A percentile compares a stretch with the other conserved stretches of the same genome.
Evolutionary conservation across 1,140 invertebrate genomes (phyloP).

Genomic region (Drosophila quadrilineata): DNA sequence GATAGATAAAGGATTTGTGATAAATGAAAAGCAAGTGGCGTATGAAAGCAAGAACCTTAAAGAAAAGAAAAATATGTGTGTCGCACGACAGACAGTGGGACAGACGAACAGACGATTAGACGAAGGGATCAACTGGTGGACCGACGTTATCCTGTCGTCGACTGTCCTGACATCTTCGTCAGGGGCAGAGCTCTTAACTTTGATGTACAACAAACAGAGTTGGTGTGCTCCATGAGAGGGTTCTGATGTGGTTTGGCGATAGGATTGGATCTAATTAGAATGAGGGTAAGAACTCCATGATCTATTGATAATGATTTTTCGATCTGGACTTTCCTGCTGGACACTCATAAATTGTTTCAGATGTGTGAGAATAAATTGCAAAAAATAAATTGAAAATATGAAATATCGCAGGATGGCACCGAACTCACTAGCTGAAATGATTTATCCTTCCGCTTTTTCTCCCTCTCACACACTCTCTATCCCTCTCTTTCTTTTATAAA

Average conservation of each 20-base stretch:
- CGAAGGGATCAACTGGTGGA: slow-evolving; percentile 10
- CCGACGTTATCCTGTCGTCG: slow-evolving; percentile 31
- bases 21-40: slow-evolving; percentile 78
- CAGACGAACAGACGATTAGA: slow-evolving; percentile 6
- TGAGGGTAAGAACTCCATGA: neutral
- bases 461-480: neutral
- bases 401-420: slow-evolving; percentile 54
- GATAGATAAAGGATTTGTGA: slow-evolving; percentile 78
- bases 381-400: slow-evolving; percentile 74
- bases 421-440: slow-evolving; percentile 34
- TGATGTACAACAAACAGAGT: too few species aligned
- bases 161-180: slow-evolving; percentile 53
- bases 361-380: slow-evolving; percentile 49
- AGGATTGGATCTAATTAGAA: slow-evolving; percentile 13
- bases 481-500: neutral
- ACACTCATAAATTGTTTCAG: slow-evolving; percentile 19
- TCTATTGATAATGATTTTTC: slow-evolving; percentile 21
- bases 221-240: neutral
- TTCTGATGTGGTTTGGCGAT: slow-evolving; percentile 1
- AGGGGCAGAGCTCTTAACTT: slow-evolving; percentile 39
- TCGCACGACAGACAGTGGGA: slow-evolving; percentile 21
- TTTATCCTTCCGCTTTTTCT: slow-evolving; percentile 39
- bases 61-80: slow-evolving; percentile 60
- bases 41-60: slow-evolving; percentile 65
- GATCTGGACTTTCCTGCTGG: slow-evolving; percentile 1